A percentile compares a stretch with the other conserved stretches of the same genome.
Evolutionary conservation across 2,797 vertebrate species (phyloP).

Genomic region (Nannoperca obscura): DNA sequence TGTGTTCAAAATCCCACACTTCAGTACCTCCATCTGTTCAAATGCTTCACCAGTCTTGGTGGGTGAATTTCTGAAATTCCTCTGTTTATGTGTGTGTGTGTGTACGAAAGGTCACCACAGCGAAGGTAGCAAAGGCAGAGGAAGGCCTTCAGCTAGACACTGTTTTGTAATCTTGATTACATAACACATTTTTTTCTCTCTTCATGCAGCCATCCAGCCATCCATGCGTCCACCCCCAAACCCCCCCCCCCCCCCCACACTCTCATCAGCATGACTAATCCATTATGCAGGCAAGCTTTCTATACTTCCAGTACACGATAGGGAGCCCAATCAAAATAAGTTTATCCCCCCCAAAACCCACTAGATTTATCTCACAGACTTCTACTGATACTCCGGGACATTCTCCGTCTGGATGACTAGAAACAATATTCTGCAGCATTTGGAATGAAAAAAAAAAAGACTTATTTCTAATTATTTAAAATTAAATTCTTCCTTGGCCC

Average conservation of each 20-base stretch:
- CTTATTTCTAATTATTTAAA: not conserved
- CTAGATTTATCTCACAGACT: conserved; percentile 15
- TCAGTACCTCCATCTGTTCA: conserved; percentile 43
- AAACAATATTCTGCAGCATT: conserved; percentile 17
- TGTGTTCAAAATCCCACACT: conserved; percentile 45
- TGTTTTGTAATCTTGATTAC: conserved; percentile 84
- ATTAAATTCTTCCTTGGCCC: not conserved
- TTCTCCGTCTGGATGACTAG: conserved; percentile 24
- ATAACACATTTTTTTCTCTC: conserved; percentile 72
- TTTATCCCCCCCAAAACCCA: conserved; percentile 20
- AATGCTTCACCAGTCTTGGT: conserved; percentile 20
- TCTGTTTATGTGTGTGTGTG: conserved; percentile 21
- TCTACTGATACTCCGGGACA: conserved; percentile 4
- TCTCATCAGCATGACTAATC: conserved; percentile 75
- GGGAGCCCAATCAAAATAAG: conserved; percentile 52
- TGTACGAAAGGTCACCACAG: conserved; percentile 46
- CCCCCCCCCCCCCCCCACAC: conserved; percentile 31
- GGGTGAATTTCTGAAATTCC: conserved; percentile 55
- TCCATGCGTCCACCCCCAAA: conserved; percentile 38
- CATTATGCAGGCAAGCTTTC: conserved; percentile 51
- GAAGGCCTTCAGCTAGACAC: conserved; percentile 62
- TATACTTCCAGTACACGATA: conserved; percentile 27
- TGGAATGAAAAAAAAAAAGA: not conserved
- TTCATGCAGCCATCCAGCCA: conserved; percentile 57
- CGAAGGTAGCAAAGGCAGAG: conserved; percentile 61